Conservation (phyloP, 2,888 invertebrate species). For the Pemphredon lugubris region DNA sequence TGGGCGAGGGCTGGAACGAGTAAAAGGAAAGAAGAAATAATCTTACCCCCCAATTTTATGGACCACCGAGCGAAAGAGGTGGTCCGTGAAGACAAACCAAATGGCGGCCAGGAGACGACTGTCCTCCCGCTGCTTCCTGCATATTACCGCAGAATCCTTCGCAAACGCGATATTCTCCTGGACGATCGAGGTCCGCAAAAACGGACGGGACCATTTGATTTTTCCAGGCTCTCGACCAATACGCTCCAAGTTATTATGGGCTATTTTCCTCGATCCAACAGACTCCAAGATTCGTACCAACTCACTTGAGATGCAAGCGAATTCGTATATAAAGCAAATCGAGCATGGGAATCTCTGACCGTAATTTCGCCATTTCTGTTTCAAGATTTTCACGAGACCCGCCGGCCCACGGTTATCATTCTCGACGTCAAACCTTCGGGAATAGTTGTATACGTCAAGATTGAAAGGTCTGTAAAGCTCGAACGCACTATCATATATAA, state of each 20-base stretch:
- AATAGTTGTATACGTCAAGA: no score
- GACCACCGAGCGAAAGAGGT: slow-evolving; percentile 62
- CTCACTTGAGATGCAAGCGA: neutral
- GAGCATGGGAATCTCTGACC: slow-evolving; percentile 29
- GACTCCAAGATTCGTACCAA: slow-evolving; percentile 3
- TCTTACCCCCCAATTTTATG: slow-evolving; percentile 73
- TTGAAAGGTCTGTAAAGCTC: no score
- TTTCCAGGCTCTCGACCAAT: slow-evolving; percentile 31
- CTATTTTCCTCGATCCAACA: slow-evolving; percentile 37
- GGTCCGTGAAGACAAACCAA: slow-evolving; percentile 67
- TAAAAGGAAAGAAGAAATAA: slow-evolving; percentile 58
- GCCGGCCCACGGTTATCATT: no score
- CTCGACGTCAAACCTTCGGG: no score
- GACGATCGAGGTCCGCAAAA: slow-evolving; percentile 2
- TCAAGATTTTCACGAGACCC: no score
- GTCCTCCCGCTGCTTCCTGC: slow-evolving; percentile 38
- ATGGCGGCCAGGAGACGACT: slow-evolving; percentile 56
- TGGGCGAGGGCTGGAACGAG: neutral
- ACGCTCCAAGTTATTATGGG: slow-evolving; percentile 20
- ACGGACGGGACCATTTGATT: slow-evolving; percentile 32
- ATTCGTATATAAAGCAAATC: slow-evolving; percentile 37
- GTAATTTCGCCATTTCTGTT: no score
- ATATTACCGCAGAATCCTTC: slow-evolving; percentile 53
- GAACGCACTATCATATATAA: no score
- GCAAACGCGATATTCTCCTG: slow-evolving; percentile 5